A percentile compares a stretch with the other conserved stretches of the same genome.
Evolutionary conservation across 2,797 vertebrate species (phyloP).

Genomic region (Diplodus sargus): DNA sequence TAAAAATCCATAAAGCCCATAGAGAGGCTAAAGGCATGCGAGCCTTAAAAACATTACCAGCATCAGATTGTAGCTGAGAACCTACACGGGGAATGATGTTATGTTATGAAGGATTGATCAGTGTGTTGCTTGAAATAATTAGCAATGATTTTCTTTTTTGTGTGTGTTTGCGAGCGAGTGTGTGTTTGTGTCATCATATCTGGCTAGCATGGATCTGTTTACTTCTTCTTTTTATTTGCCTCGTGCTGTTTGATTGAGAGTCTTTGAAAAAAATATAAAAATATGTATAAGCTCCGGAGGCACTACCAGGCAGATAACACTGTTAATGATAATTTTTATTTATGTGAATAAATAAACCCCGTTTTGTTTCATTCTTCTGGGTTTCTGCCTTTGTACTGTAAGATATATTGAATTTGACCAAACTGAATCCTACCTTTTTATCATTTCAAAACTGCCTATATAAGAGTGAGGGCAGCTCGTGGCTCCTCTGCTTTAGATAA

Average conservation of each 20-base stretch:
- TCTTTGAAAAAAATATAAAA: conserved; percentile 4
- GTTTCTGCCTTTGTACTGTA: neutral
- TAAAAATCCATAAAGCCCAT: conserved; percentile 91
- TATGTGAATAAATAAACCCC: conserved; percentile 7
- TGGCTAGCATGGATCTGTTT: conserved; percentile 58
- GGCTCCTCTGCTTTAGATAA: conserved; percentile 51
- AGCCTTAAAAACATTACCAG: conserved; percentile 91
- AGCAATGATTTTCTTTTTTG: conserved; percentile 89
- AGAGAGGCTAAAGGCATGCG: conserved; percentile 86
- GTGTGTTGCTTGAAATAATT: conserved; percentile 95
- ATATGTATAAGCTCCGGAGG: conserved; percentile 14
- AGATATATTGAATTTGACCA: conserved; percentile 10
- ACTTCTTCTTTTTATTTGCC: conserved; percentile 50
- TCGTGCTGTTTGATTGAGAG: conserved; percentile 38
- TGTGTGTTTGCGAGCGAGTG: conserved; percentile 34
- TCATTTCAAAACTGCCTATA: conserved; percentile 3
- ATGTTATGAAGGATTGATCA: conserved; percentile 96
- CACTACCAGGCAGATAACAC: conserved; percentile 5
- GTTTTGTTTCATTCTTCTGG: neutral
- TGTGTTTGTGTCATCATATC: conserved; percentile 52
- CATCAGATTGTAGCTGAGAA: conserved; percentile 89
- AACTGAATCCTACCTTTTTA: conserved; percentile 25
- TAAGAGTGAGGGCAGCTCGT: conserved; percentile 13
- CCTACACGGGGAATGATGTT: conserved; percentile 91
- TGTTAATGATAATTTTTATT: conserved; percentile 23